phyloP scores from a whole-genome alignment of 1,140 invertebrate genomes.

The Gyrodactylus bullatarudis region DNA sequence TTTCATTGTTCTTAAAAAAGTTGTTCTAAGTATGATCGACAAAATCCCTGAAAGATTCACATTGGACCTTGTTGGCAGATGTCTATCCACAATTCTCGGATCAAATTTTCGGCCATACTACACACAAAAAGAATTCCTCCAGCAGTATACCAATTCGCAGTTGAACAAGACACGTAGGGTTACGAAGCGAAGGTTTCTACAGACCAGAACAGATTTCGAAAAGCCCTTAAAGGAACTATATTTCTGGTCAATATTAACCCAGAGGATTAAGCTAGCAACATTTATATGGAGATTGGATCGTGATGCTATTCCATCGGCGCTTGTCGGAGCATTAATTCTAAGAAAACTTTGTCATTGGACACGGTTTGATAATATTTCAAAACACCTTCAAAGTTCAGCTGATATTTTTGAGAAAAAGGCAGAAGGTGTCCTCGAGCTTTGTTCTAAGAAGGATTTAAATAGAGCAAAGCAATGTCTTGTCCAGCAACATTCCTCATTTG shows the following conservation, averaged over 20 bases:
- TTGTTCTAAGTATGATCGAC: background rate
- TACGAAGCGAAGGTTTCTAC: background rate
- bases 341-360: background rate
- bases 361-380: background rate
- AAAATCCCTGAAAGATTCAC: background rate
- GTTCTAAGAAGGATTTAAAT: background rate
- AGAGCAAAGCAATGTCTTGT: background rate
- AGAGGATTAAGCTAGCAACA: background rate
- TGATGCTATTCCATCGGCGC: background rate
- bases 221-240: background rate
- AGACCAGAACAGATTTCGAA: background rate
- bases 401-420: background rate
- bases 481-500: background rate
- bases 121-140: background rate
- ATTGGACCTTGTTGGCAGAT: background rate
- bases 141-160: background rate
- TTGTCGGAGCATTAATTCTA: background rate
- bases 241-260: background rate
- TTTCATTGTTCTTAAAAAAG: background rate
- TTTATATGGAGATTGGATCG: background rate
- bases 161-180: background rate
- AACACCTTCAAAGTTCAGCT: background rate
- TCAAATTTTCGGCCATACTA: background rate
- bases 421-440: background rate
- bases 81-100: background rate